phyloP scores from a whole-genome alignment of 1,140 invertebrate genomes.

The Campodea augens region DNA sequence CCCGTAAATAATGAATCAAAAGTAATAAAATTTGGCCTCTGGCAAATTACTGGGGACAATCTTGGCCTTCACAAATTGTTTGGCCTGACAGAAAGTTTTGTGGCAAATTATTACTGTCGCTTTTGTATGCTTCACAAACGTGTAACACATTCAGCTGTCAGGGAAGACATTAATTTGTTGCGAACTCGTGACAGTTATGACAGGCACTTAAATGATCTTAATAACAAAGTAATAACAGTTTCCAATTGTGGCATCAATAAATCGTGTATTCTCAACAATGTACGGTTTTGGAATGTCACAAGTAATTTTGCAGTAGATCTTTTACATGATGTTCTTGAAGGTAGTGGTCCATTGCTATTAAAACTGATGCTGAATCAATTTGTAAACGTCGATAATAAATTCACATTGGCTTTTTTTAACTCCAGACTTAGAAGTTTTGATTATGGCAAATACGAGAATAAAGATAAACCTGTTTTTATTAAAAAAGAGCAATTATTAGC shows the following conservation, averaged over 20 bases:
- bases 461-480: not conserved
- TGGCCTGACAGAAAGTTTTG: not conserved
- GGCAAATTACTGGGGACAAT: not conserved
- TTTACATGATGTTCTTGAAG: constrained; percentile 1
- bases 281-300: constrained; percentile 1
- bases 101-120: not conserved
- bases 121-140: not conserved
- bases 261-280: not conserved
- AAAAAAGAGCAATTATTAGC: not conserved
- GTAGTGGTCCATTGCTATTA: not conserved
- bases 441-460: not conserved
- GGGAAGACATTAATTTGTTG: too few relatives aligned
- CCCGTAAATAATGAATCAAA: not conserved
- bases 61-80: not conserved
- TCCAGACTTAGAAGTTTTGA: not conserved
- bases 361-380: not conserved
- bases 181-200: too few relatives aligned
- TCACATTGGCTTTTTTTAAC: not conserved
- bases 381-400: not conserved
- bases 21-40: not conserved
- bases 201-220: too few relatives aligned
- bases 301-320: constrained; percentile 1
- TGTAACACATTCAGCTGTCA: too few relatives aligned
- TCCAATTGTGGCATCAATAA: constrained; percentile 2
- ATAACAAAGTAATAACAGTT: too few relatives aligned